Percentiles rank a stretch among this genome's conserved stretches.
phyloP scores from a whole-genome alignment of 2,888 invertebrate genomes.

The Caenorhabditis uteleia region DNA sequence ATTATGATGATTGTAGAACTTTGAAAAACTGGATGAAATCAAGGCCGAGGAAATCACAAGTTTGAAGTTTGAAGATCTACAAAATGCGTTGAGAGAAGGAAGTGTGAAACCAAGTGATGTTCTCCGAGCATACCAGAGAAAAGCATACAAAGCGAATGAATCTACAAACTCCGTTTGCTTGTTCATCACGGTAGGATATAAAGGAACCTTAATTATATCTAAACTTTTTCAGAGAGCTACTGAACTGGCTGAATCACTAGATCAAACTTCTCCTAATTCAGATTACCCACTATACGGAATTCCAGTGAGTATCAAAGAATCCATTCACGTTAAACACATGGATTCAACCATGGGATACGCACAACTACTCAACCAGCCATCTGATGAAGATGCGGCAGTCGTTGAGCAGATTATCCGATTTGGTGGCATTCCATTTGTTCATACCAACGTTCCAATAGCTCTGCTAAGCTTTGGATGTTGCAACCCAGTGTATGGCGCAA shows the following conservation, averaged over 20 bases:
- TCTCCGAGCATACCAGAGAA: constrained; percentile 57
- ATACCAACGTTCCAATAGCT: constrained; percentile 71
- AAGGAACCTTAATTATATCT: too few species aligned
- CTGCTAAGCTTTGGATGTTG: constrained; percentile 65
- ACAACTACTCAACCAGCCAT: constrained; percentile 62
- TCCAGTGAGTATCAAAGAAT: constrained; percentile 64
- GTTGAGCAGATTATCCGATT: constrained; percentile 42
- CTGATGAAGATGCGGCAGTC: constrained; percentile 26
- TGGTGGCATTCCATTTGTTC: constrained; percentile 72
- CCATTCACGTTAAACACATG: constrained; percentile 53
- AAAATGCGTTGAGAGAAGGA: constrained; percentile 43
- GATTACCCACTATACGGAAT: constrained; percentile 57
- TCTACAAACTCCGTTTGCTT: constrained; percentile 60
- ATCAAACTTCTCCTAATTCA: constrained; percentile 10
- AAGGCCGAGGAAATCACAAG: constrained; percentile 8
- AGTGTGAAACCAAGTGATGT: constrained; percentile 44
- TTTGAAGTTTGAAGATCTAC: constrained; percentile 11
- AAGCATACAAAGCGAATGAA: constrained; percentile 53
- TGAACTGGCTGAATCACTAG: constrained; percentile 6
- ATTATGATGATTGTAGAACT: constrained; percentile 13
- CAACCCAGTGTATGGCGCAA: constrained; percentile 70
- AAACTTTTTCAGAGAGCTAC: too few species aligned
- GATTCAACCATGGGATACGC: constrained; percentile 67
- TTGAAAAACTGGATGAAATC: constrained; percentile 6
- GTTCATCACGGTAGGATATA: constrained; percentile 38